phyloP scores from a whole-genome alignment of 2,113 vertebrate genomes.

The Tor tambroides region DNA sequence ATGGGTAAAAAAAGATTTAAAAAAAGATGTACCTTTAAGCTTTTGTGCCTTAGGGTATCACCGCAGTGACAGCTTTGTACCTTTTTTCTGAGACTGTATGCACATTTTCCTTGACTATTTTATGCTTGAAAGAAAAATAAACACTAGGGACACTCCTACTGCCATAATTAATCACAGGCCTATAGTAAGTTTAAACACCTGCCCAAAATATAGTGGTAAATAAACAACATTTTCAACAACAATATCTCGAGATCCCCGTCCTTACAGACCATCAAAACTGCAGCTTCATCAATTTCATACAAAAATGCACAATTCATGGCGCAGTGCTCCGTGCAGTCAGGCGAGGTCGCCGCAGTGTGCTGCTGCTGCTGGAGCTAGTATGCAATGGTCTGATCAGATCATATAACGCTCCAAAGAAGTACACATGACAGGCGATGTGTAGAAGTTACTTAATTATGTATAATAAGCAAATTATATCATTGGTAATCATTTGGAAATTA shows the following conservation, averaged over 20 bases:
- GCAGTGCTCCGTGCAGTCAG: slow-evolving; percentile 52
- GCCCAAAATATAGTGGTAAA: background rate
- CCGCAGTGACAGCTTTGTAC: background rate
- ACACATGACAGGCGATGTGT: background rate
- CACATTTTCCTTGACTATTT: background rate
- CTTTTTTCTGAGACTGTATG: background rate
- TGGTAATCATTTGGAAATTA: background rate
- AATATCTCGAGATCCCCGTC: background rate
- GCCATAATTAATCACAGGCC: background rate
- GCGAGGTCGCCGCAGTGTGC: slow-evolving; percentile 57
- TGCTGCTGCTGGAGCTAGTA: background rate
- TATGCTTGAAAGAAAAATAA: background rate
- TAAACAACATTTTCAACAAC: background rate
- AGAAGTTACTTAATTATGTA: background rate
- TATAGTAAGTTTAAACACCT: background rate
- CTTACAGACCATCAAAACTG: background rate
- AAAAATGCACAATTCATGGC: slow-evolving; percentile 36
- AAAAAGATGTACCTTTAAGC: background rate
- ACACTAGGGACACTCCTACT: background rate
- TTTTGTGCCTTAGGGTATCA: background rate
- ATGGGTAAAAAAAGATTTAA: background rate
- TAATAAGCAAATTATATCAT: background rate
- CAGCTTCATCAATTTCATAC: slow-evolving; percentile 12
- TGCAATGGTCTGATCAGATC: background rate
- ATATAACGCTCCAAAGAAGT: background rate